These are phyloP conservation scores for Grapholita molesta DNA, from an alignment of 1,140 invertebrate genomes.

Conservation along the genomic window DNA sequence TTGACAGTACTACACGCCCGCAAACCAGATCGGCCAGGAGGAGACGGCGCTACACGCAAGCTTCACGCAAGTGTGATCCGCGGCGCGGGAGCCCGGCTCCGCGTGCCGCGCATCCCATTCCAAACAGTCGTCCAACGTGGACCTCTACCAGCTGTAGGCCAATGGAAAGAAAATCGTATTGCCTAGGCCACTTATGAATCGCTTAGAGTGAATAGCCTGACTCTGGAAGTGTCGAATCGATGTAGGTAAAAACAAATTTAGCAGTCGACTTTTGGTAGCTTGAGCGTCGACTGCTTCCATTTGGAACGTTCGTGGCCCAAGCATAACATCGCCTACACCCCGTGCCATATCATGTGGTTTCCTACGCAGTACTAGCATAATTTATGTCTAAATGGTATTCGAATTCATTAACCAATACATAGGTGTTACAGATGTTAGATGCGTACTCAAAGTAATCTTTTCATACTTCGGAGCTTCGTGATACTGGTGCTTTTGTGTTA, in stretches of 20 bases:
- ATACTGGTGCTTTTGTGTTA: slow-evolving; percentile 8
- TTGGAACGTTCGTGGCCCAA: not conserved
- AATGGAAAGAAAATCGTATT: not conserved
- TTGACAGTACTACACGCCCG: slow-evolving; percentile 88
- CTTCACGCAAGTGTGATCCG: slow-evolving; percentile 86
- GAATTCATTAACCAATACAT: not conserved
- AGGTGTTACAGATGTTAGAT: not conserved
- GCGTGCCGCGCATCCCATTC: slow-evolving; percentile 55
- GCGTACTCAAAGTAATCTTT: slow-evolving; percentile 6
- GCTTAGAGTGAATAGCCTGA: not conserved
- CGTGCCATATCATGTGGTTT: not conserved
- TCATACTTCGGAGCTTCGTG: not conserved
- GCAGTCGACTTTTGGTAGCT: not conserved
- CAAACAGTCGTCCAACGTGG: slow-evolving; percentile 54
- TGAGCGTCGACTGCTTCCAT: not conserved
- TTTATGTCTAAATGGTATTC: not conserved
- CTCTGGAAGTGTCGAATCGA: not conserved
- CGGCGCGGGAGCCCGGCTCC: slow-evolving; percentile 54
- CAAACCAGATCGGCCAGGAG: slow-evolving; percentile 84
- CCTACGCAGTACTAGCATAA: not conserved
- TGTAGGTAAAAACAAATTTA: not conserved
- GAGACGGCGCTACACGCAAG: slow-evolving; percentile 87
- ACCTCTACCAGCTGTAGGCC: slow-evolving; percentile 69
- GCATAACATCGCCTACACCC: not conserved
- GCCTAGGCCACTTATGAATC: not conserved